Conservation (phyloP, 2,797 vertebrate genomes). For the Pseudocheirus occidentalis region DNA sequence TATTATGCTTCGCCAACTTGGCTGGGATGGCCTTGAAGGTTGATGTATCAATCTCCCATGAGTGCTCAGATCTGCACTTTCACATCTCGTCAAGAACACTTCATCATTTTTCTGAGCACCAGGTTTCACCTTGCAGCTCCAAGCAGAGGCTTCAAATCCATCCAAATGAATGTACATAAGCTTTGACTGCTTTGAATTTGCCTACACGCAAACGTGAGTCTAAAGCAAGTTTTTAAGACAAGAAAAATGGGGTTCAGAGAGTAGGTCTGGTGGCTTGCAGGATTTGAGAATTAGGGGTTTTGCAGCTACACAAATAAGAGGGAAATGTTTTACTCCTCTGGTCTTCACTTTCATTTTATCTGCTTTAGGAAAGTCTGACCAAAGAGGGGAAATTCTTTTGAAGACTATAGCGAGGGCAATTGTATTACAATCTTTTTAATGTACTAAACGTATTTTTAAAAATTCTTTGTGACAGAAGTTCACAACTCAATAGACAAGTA, state of each 20-base stretch:
- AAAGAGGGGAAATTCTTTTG: neutral
- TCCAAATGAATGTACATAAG: conserved; percentile 42
- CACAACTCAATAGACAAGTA: conserved; percentile 12
- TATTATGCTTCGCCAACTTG: conserved; percentile 3
- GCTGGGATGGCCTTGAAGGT: conserved; percentile 45
- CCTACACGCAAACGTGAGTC: conserved; percentile 47
- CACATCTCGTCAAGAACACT: conserved; percentile 50
- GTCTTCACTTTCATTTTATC: neutral
- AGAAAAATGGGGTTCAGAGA: conserved; percentile 29
- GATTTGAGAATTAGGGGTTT: neutral
- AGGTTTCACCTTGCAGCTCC: conserved; percentile 33
- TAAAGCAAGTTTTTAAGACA: conserved; percentile 19
- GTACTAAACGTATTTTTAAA: neutral
- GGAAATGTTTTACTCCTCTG: neutral
- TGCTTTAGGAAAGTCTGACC: neutral
- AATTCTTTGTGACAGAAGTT: conserved; percentile 1
- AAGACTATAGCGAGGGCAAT: neutral
- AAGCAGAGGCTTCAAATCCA: conserved; percentile 31
- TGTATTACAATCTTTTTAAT: neutral
- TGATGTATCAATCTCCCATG: neutral
- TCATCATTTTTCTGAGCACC: conserved; percentile 42
- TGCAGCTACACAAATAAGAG: neutral
- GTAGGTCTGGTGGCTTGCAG: neutral
- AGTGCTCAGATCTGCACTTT: conserved; percentile 50
- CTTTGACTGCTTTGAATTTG: conserved; percentile 53